These are phyloP conservation scores for Agriopis leucophaearia DNA, from an alignment of 2,888 invertebrate species.

Conservation along the genomic window DNA sequence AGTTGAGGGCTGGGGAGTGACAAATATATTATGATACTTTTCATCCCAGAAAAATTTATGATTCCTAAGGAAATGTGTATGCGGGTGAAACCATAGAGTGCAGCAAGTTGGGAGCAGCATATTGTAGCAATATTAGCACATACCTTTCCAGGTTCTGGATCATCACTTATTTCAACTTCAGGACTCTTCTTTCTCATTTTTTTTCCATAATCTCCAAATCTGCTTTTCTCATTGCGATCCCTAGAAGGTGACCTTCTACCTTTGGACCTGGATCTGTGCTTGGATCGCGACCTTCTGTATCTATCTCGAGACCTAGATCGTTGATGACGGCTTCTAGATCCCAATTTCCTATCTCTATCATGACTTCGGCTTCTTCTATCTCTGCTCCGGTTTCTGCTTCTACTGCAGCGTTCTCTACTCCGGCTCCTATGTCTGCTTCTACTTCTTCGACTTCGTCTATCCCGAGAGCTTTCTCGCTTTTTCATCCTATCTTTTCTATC, in stretches of 20 bases:
- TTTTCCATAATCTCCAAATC: constrained; percentile 67
- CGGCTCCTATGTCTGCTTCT: constrained; percentile 61
- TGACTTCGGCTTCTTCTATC: constrained; percentile 61
- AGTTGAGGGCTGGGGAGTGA: no score
- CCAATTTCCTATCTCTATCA: constrained; percentile 49
- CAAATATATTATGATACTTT: no score
- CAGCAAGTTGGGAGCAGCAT: no score
- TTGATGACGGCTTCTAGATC: constrained; percentile 57
- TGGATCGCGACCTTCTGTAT: constrained; percentile 62
- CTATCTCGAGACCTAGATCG: constrained; percentile 53
- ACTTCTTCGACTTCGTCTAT: constrained; percentile 54
- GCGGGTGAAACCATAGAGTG: no score
- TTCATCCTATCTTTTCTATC: constrained; percentile 60
- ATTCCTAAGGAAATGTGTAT: no score
- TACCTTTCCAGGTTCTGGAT: constrained; percentile 92
- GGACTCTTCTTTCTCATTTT: constrained; percentile 76
- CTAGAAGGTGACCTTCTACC: constrained; percentile 54
- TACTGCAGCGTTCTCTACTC: constrained; percentile 55
- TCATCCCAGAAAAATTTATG: no score
- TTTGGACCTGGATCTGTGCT: constrained; percentile 48
- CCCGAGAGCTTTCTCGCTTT: constrained; percentile 64
- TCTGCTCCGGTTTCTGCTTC: constrained; percentile 62
- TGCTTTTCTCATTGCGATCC: constrained; percentile 41
- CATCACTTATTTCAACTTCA: constrained; percentile 88
- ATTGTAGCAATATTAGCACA: constrained; percentile 29